Base-by-base conservation (phyloP, 2,113 vertebrate species). In the Sardina pilchardus region DNA sequence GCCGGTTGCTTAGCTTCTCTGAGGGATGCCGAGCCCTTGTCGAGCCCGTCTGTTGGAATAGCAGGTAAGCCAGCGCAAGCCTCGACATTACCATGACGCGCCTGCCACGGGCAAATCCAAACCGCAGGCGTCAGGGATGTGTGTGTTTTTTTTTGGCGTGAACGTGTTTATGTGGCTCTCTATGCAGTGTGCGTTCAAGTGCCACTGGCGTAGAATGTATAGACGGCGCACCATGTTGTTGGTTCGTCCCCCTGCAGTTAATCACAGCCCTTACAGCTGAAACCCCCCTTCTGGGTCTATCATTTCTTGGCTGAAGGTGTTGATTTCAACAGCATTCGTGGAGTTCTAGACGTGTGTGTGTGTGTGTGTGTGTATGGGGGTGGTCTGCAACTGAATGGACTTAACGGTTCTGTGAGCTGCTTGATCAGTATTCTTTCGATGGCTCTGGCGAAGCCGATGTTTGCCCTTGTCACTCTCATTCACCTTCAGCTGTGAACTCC, bases 1-100 rank as follows among this genome's bases (percentile, higher is more conserved):
- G 71, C 71, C 71, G 71, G 71, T 78, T 78, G 71, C 71, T 14
- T 36, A 34, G 71, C 30, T 34, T 78, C 71, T 78, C 71, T 14
- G 10, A 14, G 71, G 34, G 67, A 75, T 75, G 30, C 71, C 30
- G 1, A 78, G 71, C 30, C 14, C 14, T 78, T 17, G 30, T 34
- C 30, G 4, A 16, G 4, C 71, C 71, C 71, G 4, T 78, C 71
- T 16, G 3, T 5, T 24, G 53, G 19, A 59, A 24, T 59, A 59
- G 53, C 53, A 59, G 53, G 53, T 59, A 59, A 59, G 53, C 53
- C 53, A 21, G 24, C 53, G 6, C 53, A 24, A 59, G 50, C 53
- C 53, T 24, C 21, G 24, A 59, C 53, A 53, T 53, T 19, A 53
- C 2, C 50, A 59, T n/a, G 21, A 24, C 53, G 6, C 21, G 19